Percentiles rank a stretch among this genome's conserved stretches.
phyloP scores from a whole-genome alignment of 2,888 invertebrate species.

The Caenorhabditis sp. region DNA sequence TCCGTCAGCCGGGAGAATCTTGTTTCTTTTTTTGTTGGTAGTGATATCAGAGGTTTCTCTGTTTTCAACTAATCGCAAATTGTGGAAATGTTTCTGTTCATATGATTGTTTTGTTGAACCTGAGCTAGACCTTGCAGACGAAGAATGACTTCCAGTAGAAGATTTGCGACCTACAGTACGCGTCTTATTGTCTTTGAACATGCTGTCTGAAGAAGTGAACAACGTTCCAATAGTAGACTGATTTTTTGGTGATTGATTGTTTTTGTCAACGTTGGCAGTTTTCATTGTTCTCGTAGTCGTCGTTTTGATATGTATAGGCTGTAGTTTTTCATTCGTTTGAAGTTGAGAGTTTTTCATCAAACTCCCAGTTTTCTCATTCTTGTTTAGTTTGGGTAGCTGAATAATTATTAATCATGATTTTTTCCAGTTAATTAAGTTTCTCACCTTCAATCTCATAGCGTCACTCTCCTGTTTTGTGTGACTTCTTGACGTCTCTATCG shows the following conservation, averaged over 20 bases:
- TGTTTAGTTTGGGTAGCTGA: not conserved
- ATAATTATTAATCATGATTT: not conserved
- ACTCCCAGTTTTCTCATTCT: not conserved
- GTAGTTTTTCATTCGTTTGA: not conserved
- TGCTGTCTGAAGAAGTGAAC: not conserved
- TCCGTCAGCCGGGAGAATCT: too few relatives aligned
- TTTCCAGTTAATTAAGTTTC: not conserved
- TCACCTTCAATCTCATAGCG: not conserved
- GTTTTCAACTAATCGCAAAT: not conserved
- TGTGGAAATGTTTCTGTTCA: not conserved
- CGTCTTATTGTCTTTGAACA: not conserved
- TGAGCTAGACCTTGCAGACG: not conserved
- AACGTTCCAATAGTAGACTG: not conserved
- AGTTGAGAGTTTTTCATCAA: not conserved
- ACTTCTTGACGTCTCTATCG: not conserved
- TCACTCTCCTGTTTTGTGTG: not conserved
- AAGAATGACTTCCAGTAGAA: not conserved
- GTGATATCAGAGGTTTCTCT: too few relatives aligned
- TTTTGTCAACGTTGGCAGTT: not conserved
- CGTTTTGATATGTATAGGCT: not conserved
- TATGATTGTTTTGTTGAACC: not conserved
- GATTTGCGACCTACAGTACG: not conserved
- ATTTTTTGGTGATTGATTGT: not conserved
- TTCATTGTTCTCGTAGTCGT: not conserved
- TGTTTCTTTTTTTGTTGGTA: constrained; percentile 3